Percentiles rank a stretch among this genome's conserved stretches.
Evolutionary conservation across 2,888 invertebrate genomes (phyloP).

Genomic region (Smittia sp.): DNA sequence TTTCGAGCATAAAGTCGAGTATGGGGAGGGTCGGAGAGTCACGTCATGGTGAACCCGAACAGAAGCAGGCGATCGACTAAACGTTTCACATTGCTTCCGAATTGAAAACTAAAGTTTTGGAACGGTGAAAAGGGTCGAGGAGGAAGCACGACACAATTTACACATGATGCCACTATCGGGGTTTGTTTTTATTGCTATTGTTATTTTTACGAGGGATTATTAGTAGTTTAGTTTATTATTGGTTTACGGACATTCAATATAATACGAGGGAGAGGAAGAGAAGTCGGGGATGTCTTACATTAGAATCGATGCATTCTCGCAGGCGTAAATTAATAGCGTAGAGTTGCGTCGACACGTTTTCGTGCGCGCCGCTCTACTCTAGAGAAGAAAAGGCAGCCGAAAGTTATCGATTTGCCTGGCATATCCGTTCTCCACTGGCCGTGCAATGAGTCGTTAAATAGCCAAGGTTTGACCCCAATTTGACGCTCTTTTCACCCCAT

Average conservation of each 20-base stretch:
- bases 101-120: neutral
- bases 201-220: conserved; percentile 42
- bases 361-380: neutral
- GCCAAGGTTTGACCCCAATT: conserved; percentile 37
- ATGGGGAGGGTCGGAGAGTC: neutral
- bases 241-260: conserved; percentile 23
- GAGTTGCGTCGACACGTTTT: conserved; percentile 6
- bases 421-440: neutral
- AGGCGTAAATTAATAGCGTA: neutral
- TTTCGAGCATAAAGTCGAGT: neutral
- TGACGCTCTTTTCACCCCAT: conserved; percentile 39
- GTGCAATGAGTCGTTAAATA: conserved; percentile 1
- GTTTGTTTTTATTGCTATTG: conserved; percentile 40
- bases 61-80: no score
- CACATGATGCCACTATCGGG: conserved; percentile 33
- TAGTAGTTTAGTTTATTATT: conserved; percentile 41
- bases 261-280: neutral
- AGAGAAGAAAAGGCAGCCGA: neutral
- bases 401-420: conserved; percentile 5
- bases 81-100: no score
- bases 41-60: no score
- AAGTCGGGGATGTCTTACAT: neutral
- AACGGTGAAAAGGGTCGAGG: neutral
- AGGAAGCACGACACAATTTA: conserved; percentile 13
- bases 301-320: neutral